Base-by-base conservation (phyloP, 2,888 invertebrate species). In the Gastracanthus pulcherrimus region DNA sequence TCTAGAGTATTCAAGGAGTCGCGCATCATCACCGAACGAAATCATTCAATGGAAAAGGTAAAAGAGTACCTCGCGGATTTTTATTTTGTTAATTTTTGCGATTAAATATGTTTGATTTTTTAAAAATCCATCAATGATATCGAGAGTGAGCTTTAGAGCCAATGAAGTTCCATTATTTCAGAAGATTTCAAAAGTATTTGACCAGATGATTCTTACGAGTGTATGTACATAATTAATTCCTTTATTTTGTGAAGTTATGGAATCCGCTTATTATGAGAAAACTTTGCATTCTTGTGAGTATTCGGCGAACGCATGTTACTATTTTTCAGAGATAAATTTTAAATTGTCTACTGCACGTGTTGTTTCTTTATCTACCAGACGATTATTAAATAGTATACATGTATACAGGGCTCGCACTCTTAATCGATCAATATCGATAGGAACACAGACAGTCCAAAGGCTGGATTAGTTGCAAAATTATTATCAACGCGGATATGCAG, bases 361-460 rank as follows among this genome's bases (percentile, higher is more conserved):
- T 19, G 5, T 48, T 19, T 48, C 48, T n/a, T 71, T 55, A 58
- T 55, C 36, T 36, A 71, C 26, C 70, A 16, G 26, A 31, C 16
- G 51, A 71, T 71, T 71, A 60, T 74, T 62, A 11, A 48, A 64
- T 41, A 38, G 38, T 66, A 11, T 66, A n/a, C n/a, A n/a, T n/a
- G n/a, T n/a, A 38, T 26, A 26, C 29, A 29, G 29, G 55, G 11
- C 41, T 67, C 23, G n/a, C 16, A 67, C 26, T 11, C 26, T 23
- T 13, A 16, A 67, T 67, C n/a, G 29, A 70, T 23, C 34, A 51
- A 51, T 19, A 34, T 48, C 48, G n/a, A 48, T 51, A 51, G 31
- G 48, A 48, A 69, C 11, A 48, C 26, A 38, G 19, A 69, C 19
- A 23, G 13, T 34, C 31, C 19, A 45, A 70, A 36, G 48, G 34